A percentile compares a stretch with the other conserved stretches of the same genome.
phyloP scores from a whole-genome alignment of 2,888 invertebrate genomes.

The Epirrhoe tristata region DNA sequence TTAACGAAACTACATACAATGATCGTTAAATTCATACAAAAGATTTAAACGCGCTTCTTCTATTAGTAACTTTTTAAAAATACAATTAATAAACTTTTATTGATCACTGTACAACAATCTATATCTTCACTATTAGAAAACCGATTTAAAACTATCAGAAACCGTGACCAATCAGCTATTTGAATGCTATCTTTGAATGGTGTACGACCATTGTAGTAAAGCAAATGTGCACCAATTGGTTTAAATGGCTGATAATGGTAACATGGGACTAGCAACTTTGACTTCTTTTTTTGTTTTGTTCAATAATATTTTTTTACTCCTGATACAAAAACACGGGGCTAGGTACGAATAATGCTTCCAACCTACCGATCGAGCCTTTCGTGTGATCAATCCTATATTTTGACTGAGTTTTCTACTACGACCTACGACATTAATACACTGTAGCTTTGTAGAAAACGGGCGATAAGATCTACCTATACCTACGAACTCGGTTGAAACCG shows the following conservation, averaged over 20 bases:
- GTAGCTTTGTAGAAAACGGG: too few species aligned
- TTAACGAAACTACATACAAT: too few species aligned
- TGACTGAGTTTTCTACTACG: too few species aligned
- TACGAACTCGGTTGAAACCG: too few species aligned
- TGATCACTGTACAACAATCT: not conserved
- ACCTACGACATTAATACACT: too few species aligned
- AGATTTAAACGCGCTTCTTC: conserved; percentile 32
- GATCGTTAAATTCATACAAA: conserved; percentile 11
- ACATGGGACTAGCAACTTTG: not conserved
- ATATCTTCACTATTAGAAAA: conserved; percentile 4
- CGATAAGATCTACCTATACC: too few species aligned
- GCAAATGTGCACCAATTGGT: not conserved
- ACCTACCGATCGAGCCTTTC: too few species aligned
- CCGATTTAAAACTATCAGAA: conserved; percentile 16
- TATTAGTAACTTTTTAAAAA: not conserved
- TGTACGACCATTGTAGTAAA: conserved; percentile 26
- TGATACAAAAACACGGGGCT: too few species aligned
- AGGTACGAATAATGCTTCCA: too few species aligned
- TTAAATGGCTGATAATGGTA: not conserved
- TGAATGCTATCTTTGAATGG: conserved; percentile 28
- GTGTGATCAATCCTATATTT: too few species aligned
- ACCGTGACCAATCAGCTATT: conserved; percentile 34
- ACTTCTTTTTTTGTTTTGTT: too few species aligned
- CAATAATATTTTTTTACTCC: too few species aligned
- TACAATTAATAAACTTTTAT: not conserved